A percentile compares a stretch with the other conserved stretches of the same genome.
Evolutionary conservation across 1,140 invertebrate genomes (phyloP).

Genomic region (Aphelenchoides fujianensis): DNA sequence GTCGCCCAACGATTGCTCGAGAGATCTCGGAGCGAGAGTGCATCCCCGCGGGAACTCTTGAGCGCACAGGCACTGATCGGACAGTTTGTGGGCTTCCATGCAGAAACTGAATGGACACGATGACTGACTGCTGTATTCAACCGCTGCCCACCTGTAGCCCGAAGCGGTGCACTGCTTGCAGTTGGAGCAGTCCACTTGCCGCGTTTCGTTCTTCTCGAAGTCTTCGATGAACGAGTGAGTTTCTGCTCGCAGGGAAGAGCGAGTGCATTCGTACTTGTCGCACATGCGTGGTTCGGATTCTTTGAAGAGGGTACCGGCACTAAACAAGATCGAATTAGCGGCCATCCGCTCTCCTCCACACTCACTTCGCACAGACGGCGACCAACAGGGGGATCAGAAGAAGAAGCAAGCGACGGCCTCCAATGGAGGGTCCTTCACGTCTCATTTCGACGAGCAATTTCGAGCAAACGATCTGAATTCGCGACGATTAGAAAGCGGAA

Average conservation of each 20-base stretch:
- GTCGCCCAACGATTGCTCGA: background rate
- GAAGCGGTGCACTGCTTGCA: conserved; percentile 28
- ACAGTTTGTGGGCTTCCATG: no score
- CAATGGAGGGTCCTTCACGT: no score
- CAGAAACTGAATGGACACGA: no score
- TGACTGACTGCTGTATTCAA: no score
- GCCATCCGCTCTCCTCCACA: background rate
- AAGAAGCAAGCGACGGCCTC: no score
- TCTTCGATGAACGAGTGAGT: background rate
- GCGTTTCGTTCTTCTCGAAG: background rate
- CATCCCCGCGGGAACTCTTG: conserved; percentile 23
- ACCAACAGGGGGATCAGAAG: background rate
- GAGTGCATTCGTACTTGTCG: background rate
- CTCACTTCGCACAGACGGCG: background rate
- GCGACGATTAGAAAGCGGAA: no score
- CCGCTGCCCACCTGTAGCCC: conserved; percentile 26
- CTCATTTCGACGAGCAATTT: no score
- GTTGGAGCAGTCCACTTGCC: conserved; percentile 12
- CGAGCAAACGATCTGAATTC: no score
- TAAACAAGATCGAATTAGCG: background rate
- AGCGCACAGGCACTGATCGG: conserved; percentile 23
- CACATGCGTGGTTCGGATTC: background rate
- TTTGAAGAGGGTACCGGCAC: background rate
- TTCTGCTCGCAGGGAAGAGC: background rate
- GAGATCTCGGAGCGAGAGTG: conserved; percentile 5